Evolutionary conservation across 2,888 invertebrate species (phyloP).

Genomic region (Himalopsyche kuldschensis): DNA sequence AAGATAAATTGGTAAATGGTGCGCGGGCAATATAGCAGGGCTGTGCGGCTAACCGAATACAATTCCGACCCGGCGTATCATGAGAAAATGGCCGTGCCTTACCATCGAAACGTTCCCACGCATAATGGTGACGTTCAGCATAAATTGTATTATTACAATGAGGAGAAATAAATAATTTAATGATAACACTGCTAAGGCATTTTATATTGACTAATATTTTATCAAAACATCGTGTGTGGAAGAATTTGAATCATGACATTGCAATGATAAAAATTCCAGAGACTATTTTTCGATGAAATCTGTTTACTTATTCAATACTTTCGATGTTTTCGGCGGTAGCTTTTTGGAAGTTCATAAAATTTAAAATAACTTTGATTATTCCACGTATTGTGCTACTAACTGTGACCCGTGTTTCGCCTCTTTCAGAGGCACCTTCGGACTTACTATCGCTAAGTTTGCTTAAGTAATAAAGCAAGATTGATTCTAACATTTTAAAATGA

Average conservation of each 20-base stretch:
- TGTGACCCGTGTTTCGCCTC: too few relatives aligned
- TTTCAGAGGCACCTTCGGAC: too few relatives aligned
- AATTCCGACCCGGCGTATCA: constrained; percentile 21
- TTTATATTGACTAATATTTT: background rate
- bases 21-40: constrained; percentile 7
- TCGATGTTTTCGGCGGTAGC: too few relatives aligned
- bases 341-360: too few relatives aligned
- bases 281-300: too few relatives aligned
- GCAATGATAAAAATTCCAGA: too few relatives aligned
- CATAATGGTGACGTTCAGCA: constrained; percentile 6
- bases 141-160: background rate
- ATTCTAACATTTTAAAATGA: too few relatives aligned
- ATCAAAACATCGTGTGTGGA: background rate
- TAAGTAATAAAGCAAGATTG: too few relatives aligned
- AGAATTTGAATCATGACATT: background rate
- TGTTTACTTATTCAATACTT: too few relatives aligned
- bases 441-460: too few relatives aligned
- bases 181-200: background rate
- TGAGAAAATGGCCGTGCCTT: constrained; percentile 28
- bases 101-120: constrained; percentile 31
- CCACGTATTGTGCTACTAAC: too few relatives aligned
- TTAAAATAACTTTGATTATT: too few relatives aligned
- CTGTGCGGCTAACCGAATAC: constrained; percentile 8
- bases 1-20: background rate
- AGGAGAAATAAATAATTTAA: background rate